Conservation (phyloP, 2,797 vertebrate species). For the Peromyscus eremicus region DNA sequence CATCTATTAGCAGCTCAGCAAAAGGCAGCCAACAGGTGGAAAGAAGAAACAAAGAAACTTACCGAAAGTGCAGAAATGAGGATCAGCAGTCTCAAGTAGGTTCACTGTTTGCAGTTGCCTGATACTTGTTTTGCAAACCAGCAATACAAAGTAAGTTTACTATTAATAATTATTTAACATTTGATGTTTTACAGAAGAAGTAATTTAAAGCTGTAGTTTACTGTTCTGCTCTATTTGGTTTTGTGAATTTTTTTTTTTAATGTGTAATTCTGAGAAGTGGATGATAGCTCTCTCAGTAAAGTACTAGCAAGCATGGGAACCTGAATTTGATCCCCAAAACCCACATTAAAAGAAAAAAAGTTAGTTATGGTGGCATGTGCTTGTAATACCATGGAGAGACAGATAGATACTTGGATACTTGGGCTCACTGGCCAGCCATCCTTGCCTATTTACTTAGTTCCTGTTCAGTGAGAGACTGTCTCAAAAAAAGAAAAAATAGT, state of each 20-base stretch:
- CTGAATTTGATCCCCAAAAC: neutral
- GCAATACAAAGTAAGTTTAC: conserved; percentile 91
- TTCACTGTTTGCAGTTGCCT: conserved; percentile 48
- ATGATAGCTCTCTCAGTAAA: neutral
- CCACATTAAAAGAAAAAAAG: neutral
- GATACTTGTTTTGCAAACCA: conserved; percentile 76
- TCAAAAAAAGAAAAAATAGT: neutral
- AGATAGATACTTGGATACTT: neutral
- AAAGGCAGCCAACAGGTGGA: conserved; percentile 93
- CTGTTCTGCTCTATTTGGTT: neutral
- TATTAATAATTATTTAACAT: conserved; percentile 3
- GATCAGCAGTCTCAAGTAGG: conserved; percentile 93
- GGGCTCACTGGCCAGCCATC: neutral
- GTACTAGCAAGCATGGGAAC: neutral
- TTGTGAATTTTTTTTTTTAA: neutral
- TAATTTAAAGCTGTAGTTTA: conserved; percentile 24
- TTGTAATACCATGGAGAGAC: neutral
- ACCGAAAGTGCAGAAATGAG: conserved; percentile 91
- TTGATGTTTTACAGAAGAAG: neutral
- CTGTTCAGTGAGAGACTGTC: neutral
- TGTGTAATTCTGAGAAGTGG: neutral
- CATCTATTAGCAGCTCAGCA: conserved; percentile 93
- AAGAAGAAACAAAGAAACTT: conserved; percentile 93
- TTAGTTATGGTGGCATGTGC: neutral
- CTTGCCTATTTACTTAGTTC: neutral